Percentiles rank a stretch among this genome's conserved stretches.
Conservation (phyloP, 2,113 vertebrate genomes). For the Antechinus stuartii region DNA sequence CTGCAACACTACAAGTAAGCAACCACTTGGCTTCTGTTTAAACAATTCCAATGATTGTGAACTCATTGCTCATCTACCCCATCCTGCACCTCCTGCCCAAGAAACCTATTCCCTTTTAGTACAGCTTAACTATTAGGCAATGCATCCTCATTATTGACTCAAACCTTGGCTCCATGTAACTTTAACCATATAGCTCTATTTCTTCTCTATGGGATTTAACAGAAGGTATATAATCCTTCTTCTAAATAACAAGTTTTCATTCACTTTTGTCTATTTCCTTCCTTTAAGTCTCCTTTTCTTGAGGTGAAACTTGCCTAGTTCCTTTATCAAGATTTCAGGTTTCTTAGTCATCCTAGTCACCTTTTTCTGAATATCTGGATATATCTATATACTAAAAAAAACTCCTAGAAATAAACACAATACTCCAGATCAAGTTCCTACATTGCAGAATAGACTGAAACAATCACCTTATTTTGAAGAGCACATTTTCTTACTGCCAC, state of each 20-base stretch:
- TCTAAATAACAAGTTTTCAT: not conserved
- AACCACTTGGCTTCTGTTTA: not conserved
- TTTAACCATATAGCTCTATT: not conserved
- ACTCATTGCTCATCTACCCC: not conserved
- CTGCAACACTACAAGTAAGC: too few relatives aligned
- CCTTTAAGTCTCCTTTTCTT: not conserved
- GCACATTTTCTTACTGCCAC: too few relatives aligned
- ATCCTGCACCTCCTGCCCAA: not conserved
- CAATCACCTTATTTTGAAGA: too few relatives aligned
- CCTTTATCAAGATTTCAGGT: too few relatives aligned
- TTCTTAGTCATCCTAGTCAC: too few relatives aligned
- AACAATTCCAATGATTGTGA: not conserved
- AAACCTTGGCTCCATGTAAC: not conserved
- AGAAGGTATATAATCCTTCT: not conserved
- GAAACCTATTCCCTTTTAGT: not conserved
- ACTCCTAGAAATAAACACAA: too few relatives aligned
- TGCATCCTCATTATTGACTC: not conserved
- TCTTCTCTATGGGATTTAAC: not conserved
- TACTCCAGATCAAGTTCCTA: too few relatives aligned
- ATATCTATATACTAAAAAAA: too few relatives aligned
- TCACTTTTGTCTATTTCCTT: not conserved
- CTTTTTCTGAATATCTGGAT: too few relatives aligned
- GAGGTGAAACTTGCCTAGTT: too few relatives aligned
- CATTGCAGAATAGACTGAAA: too few relatives aligned
- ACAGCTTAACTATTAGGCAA: not conserved